Base-by-base conservation (phyloP, 1,140 invertebrate species). In the Trigoniulus corallinus region DNA sequence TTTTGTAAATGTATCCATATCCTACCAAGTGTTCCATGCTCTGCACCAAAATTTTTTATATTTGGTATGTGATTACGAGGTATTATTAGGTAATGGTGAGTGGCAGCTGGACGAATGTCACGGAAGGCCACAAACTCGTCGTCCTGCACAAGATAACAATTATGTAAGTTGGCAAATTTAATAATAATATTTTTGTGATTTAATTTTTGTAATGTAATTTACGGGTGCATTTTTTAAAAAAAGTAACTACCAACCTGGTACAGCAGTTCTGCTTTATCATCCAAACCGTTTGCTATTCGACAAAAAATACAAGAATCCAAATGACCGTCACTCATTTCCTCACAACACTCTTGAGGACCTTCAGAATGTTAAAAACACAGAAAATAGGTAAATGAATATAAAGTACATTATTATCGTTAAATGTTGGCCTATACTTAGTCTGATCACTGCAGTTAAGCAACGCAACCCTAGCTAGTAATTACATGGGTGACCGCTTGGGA, bases 301-400 rank as follows among this genome's bases (percentile, higher is more conserved):
- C 42, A 44, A 44, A 44, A 44, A 10, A 44, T 44, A 44, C 42
- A 44, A n/a, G n/a, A n/a, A n/a, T n/a, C n/a, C n/a, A n/a, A n/a
- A n/a, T n/a, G n/a, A n/a, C n/a, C n/a, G n/a, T n/a, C n/a, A n/a
- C n/a, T n/a, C n/a, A n/a, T n/a, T n/a, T n/a, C n/a, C n/a, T n/a
- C n/a, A n/a, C n/a, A n/a, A n/a, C n/a, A n/a, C n/a, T n/a, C n/a
- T n/a, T n/a, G n/a, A n/a, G n/a, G n/a, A n/a, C n/a, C n/a, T n/a
- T n/a, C n/a, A n/a, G n/a, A n/a, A n/a, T n/a, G n/a, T n/a, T n/a
- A n/a, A n/a, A n/a, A n/a, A n/a, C n/a, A n/a, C n/a, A n/a, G n/a
- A n/a, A n/a, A n/a, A n/a, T n/a, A n/a, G n/a, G n/a, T n/a, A n/a
- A n/a, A n/a, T n/a, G n/a, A n/a, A n/a, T n/a, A n/a, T n/a, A n/a